A percentile compares a stretch with the other conserved stretches of the same genome.
Evolutionary conservation across 2,888 invertebrate genomes (phyloP).

Genomic region (Pecten maximus): DNA sequence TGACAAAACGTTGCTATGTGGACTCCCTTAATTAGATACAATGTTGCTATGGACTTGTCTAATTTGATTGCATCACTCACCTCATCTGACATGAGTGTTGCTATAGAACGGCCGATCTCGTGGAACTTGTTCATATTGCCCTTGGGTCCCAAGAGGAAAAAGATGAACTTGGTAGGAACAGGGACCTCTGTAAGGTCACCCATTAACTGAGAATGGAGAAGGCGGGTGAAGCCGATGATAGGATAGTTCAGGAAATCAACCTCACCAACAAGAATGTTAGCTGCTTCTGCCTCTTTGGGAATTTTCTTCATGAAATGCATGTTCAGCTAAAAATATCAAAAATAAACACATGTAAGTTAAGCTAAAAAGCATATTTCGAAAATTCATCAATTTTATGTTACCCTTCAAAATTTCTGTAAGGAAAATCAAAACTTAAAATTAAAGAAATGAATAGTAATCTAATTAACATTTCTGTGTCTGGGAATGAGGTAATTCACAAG

Average conservation of each 20-base stretch:
- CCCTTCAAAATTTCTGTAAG: too few species aligned
- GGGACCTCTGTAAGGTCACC: conserved; percentile 98
- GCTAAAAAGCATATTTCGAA: background rate
- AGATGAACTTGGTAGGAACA: conserved; percentile 92
- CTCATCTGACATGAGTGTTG: conserved; percentile 90
- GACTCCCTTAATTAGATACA: background rate
- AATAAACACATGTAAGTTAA: background rate
- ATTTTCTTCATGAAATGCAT: conserved; percentile 88
- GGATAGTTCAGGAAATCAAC: conserved; percentile 97
- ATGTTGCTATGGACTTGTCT: background rate
- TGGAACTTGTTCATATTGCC: conserved; percentile 86
- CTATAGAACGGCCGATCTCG: conserved; percentile 97
- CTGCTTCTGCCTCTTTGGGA: conserved; percentile 98
- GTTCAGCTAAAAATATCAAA: conserved; percentile 64
- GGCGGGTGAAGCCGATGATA: conserved; percentile 95
- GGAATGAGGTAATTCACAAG: too few species aligned
- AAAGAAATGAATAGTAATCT: too few species aligned
- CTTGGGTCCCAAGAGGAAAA: conserved; percentile 92
- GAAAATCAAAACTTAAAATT: conserved; percentile 21
- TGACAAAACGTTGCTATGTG: too few species aligned
- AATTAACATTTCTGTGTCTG: too few species aligned
- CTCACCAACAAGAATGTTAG: conserved; percentile 98
- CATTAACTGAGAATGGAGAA: conserved; percentile 93
- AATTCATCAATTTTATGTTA: background rate
- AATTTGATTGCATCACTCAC: conserved; percentile 57